phyloP scores from a whole-genome alignment of 2,113 vertebrate genomes.

The Edolisoma coerulescens region DNA sequence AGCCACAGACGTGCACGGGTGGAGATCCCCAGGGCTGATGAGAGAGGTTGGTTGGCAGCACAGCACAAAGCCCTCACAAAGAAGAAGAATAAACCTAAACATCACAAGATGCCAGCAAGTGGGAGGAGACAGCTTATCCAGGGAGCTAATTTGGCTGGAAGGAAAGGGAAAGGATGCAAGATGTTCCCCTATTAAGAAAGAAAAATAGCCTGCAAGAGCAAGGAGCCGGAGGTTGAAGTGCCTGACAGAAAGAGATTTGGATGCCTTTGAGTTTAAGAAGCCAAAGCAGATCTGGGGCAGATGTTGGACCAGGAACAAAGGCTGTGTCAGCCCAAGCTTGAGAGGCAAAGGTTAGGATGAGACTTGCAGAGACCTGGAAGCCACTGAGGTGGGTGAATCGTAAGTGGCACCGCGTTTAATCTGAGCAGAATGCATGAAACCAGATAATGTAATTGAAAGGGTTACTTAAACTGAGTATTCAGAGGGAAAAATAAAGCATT shows the following conservation, averaged over 20 bases:
- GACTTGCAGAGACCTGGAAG: background rate
- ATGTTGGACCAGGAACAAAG: background rate
- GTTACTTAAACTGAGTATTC: conserved; percentile 48
- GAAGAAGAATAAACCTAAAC: background rate
- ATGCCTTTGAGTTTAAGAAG: background rate
- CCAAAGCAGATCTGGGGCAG: background rate
- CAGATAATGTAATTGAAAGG: conserved; percentile 18
- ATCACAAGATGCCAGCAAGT: background rate
- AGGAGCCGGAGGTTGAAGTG: background rate
- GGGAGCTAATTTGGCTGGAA: conserved; percentile 22
- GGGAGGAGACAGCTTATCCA: background rate
- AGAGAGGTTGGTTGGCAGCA: background rate
- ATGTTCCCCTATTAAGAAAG: background rate
- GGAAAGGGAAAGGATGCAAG: background rate
- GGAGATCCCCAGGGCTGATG: background rate
- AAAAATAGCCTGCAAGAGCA: background rate
- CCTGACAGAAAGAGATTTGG: background rate
- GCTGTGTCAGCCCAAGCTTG: background rate
- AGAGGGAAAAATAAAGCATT: conserved; percentile 40
- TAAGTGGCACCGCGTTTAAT: background rate
- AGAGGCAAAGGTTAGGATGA: background rate
- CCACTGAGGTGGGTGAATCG: background rate
- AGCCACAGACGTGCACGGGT: rapidly evolving
- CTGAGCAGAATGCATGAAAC: conserved; percentile 4
- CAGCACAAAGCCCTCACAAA: background rate